phyloP scores from a whole-genome alignment of 1,140 invertebrate species.

The Aphaenogaster rudis region DNA sequence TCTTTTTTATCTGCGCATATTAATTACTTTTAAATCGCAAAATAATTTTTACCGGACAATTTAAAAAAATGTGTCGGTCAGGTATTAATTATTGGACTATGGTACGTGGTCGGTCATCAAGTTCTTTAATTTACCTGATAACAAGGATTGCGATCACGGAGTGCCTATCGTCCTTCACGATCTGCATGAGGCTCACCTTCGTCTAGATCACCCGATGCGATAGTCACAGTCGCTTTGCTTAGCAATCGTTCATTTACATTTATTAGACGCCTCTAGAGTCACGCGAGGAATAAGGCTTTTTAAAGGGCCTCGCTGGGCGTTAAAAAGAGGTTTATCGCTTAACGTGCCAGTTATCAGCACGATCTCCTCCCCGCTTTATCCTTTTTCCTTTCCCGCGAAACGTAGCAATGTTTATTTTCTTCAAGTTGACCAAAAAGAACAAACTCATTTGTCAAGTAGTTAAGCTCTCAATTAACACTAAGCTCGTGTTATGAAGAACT shows the following conservation, averaged over 20 bases:
- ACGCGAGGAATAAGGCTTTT: not conserved
- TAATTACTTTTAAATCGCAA: not conserved
- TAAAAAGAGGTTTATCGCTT: slow-evolving; percentile 26
- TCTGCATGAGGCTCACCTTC: slow-evolving; percentile 2
- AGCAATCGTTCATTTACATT: not conserved
- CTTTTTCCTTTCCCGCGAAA: slow-evolving; percentile 57
- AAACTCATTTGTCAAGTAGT: slow-evolving; percentile 8
- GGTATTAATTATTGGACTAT: not conserved
- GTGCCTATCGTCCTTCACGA: not conserved
- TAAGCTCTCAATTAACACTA: not conserved
- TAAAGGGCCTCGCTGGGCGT: not conserved
- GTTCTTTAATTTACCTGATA: not conserved
- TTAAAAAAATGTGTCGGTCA: not conserved
- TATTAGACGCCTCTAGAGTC: slow-evolving; percentile 1
- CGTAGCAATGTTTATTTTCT: slow-evolving; percentile 57
- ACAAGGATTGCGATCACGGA: not conserved
- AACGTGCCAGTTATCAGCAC: not conserved
- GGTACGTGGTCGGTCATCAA: not conserved
- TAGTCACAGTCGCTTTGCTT: slow-evolving; percentile 30
- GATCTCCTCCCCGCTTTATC: not conserved
- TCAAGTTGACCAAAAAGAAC: not conserved
- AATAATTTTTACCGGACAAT: not conserved
- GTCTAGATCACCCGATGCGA: slow-evolving; percentile 1
- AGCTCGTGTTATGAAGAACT: not conserved
- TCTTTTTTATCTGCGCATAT: not conserved